Evolutionary conservation across 2,113 vertebrate genomes (phyloP).

Genomic region (Onychorhynchus coronatus): DNA sequence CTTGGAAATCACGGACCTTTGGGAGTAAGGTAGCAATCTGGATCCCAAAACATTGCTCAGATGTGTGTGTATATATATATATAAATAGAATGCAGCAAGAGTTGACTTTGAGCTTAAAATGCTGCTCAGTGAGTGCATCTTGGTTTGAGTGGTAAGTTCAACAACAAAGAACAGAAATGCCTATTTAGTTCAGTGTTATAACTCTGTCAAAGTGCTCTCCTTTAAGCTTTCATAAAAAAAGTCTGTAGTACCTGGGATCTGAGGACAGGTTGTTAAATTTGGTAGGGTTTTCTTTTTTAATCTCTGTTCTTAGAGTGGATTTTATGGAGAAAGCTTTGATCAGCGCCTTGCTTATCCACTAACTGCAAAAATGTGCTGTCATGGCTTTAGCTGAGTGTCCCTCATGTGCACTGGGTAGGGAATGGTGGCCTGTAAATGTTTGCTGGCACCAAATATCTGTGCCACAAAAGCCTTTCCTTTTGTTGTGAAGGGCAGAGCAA

Average conservation of each 20-base stretch:
- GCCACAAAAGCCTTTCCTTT: background rate
- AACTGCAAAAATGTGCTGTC: background rate
- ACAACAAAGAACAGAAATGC: background rate
- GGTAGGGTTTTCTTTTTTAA: background rate
- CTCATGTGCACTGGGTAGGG: fast-evolving
- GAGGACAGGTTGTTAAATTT: background rate
- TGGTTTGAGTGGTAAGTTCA: constrained; percentile 4
- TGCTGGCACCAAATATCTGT: background rate
- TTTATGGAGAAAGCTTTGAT: constrained; percentile 17
- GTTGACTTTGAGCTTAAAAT: constrained; percentile 20
- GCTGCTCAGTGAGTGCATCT: background rate
- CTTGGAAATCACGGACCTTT: constrained; percentile 9
- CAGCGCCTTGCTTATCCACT: background rate
- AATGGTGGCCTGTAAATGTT: background rate
- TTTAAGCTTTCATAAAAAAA: background rate
- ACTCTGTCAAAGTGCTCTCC: background rate
- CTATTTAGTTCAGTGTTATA: background rate
- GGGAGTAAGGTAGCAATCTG: constrained; percentile 19
- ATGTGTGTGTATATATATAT: background rate
- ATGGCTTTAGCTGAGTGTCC: background rate
- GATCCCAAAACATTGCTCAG: constrained; percentile 4
- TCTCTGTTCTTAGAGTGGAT: background rate
- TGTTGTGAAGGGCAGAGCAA: background rate
- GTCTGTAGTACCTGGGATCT: background rate
- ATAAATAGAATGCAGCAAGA: constrained; percentile 8